A percentile compares a stretch with the other conserved stretches of the same genome.
Evolutionary conservation across 1,140 invertebrate genomes (phyloP).

Genomic region (Epicauta chinensis): DNA sequence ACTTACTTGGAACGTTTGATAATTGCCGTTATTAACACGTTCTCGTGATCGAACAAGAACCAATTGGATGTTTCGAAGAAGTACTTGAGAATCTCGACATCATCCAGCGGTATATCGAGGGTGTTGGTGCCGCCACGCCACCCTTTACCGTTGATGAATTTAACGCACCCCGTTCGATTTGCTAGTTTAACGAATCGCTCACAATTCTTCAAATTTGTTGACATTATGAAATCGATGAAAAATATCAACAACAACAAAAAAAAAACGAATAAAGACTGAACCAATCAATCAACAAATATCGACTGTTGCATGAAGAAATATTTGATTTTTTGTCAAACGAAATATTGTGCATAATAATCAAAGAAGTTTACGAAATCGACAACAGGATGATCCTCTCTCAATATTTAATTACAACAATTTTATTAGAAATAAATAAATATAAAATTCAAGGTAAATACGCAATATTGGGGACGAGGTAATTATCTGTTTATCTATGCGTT

Average conservation of each 20-base stretch:
- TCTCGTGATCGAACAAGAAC: slow-evolving; percentile 32
- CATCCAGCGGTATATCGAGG: slow-evolving; percentile 23
- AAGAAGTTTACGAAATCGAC: no score
- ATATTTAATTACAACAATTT: slow-evolving; percentile 10
- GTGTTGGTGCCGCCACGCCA: slow-evolving; percentile 15
- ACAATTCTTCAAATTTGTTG: slow-evolving; percentile 2
- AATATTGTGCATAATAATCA: no score
- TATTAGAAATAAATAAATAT: slow-evolving; percentile 2
- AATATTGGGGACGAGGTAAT: no score
- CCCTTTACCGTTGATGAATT: slow-evolving; percentile 9
- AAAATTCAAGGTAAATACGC: no score
- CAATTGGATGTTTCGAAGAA: slow-evolving; percentile 34
- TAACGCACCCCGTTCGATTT: slow-evolving; percentile 24
- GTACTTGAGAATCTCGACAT: slow-evolving; percentile 26
- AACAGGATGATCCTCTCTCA: slow-evolving; percentile 3
- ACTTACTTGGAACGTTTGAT: slow-evolving; percentile 28
- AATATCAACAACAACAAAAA: no score
- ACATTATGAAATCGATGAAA: no score
- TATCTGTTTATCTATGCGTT: no score
- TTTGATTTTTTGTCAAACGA: no score
- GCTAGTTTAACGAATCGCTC: slow-evolving; percentile 18
- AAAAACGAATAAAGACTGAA: background rate
- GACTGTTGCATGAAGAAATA: no score
- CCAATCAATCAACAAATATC: no score
- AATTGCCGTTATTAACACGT: slow-evolving; percentile 18